Percentiles rank a stretch among this genome's conserved stretches.
These are phyloP conservation scores for Drosophila sucinea DNA, from an alignment of 1,140 invertebrate species.

Conservation along the genomic window DNA sequence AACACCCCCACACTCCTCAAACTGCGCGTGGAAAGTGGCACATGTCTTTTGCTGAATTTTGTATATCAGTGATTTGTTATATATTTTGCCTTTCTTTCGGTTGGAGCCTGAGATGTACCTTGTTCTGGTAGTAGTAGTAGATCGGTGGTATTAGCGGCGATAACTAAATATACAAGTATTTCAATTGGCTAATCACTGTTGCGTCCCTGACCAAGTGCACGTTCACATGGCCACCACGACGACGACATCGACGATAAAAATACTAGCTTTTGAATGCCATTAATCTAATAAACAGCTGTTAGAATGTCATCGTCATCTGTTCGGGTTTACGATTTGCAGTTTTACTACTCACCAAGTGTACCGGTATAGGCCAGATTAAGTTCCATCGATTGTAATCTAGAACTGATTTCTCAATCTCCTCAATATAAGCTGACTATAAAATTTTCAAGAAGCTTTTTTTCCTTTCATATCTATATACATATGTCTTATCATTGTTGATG, in stretches of 20 bases:
- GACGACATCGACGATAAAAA: not conserved
- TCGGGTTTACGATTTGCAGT: not conserved
- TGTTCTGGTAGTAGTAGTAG: slow-evolving; percentile 30
- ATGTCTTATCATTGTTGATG: too few species aligned
- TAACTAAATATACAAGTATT: slow-evolving; percentile 15
- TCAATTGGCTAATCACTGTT: slow-evolving; percentile 27
- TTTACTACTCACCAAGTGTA: not conserved
- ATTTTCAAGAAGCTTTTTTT: too few species aligned
- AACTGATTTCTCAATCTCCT: slow-evolving; percentile 3
- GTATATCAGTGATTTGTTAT: slow-evolving; percentile 46
- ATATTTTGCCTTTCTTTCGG: slow-evolving; percentile 21
- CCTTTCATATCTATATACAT: too few species aligned
- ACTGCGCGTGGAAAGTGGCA: slow-evolving; percentile 44
- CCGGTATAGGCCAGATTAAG: not conserved
- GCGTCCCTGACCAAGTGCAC: slow-evolving; percentile 67
- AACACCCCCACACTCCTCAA: too few species aligned
- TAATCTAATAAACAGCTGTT: slow-evolving; percentile 14
- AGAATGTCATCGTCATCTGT: not conserved
- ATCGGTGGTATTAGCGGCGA: not conserved
- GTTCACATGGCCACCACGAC: slow-evolving; percentile 33
- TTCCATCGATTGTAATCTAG: not conserved
- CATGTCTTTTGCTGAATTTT: slow-evolving; percentile 65
- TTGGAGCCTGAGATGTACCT: slow-evolving; percentile 39
- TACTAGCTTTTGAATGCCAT: slow-evolving; percentile 3
- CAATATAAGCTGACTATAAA: too few species aligned